Base-by-base conservation (phyloP, 2,888 invertebrate genomes). In the Drosophila tanythrix region DNA sequence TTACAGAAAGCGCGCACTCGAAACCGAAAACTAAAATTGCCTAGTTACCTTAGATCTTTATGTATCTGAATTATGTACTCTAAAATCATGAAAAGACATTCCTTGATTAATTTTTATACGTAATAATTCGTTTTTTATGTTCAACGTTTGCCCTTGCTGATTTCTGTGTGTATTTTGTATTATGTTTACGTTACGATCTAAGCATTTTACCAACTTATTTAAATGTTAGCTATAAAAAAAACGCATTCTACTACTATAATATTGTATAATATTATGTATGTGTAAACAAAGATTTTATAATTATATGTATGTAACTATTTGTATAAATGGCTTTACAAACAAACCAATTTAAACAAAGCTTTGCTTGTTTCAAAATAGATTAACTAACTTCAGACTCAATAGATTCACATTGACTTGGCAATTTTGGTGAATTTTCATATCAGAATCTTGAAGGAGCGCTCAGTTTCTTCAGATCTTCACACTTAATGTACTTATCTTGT, bases 231-330 rank as follows among this genome's bases (percentile, higher is more conserved):
- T 67, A 51, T 79, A 74, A 62, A 43, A 52, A 52, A 62, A 21
- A 33, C 70, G 35, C 66, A 61, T 78, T 81, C 62, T 57, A 61
- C 63, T 66, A 70, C 21, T n/a, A 70, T 81, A 87, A 84, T 89
- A 88, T 84, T 89, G 74, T 70, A 75, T 48, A 87, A 88, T 89
- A 85, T 89, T 89, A 88, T 88, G 52, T 77, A 73, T 76, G 74
- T 88, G 74, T 86, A 79, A 75, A 82, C 85, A 83, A 88, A 79
- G 88, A 89, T 85, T 85, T 85, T 85, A 85, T 85, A 76, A 72
- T 53, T 76, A 76, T 78, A 78, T 71, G 52, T 71, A 62, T 72
- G 80, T 75, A 76, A 70, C 72, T 76, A 73, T 67, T 70, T 81
- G 80, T 79, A 74, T 74, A 70, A 79, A 77, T 38, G 61, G 73